These are phyloP conservation scores for Platanista minor DNA, from an alignment of 2,113 vertebrate species.

Conservation along the genomic window DNA sequence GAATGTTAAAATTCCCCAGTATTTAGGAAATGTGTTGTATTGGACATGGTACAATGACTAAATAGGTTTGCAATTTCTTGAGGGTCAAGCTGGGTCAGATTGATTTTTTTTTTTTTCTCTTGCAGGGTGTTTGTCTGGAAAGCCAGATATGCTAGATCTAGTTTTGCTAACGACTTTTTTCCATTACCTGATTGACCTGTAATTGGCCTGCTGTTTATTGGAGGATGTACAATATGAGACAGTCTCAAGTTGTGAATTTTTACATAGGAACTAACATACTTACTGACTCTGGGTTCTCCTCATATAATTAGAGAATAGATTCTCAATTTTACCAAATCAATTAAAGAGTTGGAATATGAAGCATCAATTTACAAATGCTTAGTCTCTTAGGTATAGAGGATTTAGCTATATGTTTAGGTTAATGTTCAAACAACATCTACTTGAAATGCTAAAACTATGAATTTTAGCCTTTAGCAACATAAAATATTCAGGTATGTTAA, in stretches of 20 bases:
- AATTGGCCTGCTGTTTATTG: slow-evolving; percentile 63
- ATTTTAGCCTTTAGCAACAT: slow-evolving; percentile 5
- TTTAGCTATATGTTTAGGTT: background rate
- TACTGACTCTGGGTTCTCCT: background rate
- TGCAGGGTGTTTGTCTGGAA: slow-evolving; percentile 54
- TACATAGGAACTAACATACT: background rate
- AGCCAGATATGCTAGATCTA: slow-evolving; percentile 30
- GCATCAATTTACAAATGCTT: background rate
- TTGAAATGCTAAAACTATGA: background rate
- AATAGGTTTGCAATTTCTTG: slow-evolving; percentile 37
- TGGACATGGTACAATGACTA: background rate
- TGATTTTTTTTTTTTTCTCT: slow-evolving; percentile 4
- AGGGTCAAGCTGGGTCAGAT: slow-evolving; percentile 15
- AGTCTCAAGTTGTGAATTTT: slow-evolving; percentile 39
- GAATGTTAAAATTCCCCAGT: background rate
- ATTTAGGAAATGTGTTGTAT: background rate
- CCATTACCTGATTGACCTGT: slow-evolving; percentile 60
- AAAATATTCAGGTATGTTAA: background rate
- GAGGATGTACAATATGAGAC: slow-evolving; percentile 38
- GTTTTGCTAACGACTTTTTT: slow-evolving; percentile 59
- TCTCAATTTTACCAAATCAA: background rate
- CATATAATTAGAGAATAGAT: background rate
- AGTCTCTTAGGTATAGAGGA: background rate
- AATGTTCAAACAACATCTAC: background rate
- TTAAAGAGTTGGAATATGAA: slow-evolving; percentile 39